A percentile compares a stretch with the other conserved stretches of the same genome.
Evolutionary conservation across 2,797 vertebrate species (phyloP).

Genomic region (Varecia variegata): DNA sequence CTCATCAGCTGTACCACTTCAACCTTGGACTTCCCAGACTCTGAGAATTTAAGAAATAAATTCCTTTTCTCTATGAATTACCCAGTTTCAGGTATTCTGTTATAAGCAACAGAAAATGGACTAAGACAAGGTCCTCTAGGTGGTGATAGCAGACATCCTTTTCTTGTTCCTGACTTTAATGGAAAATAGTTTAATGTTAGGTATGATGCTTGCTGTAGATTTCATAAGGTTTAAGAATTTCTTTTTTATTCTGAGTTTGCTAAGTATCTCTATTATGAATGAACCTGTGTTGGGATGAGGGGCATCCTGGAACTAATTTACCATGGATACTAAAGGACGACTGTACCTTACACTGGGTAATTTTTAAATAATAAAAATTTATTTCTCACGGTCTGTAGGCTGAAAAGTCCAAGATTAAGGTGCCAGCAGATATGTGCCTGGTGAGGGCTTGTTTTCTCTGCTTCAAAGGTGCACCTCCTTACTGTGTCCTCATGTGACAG

Average conservation of each 20-base stretch:
- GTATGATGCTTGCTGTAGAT: neutral
- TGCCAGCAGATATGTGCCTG: neutral
- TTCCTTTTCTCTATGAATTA: neutral
- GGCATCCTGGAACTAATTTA: neutral
- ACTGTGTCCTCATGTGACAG: neutral
- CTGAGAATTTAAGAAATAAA: neutral
- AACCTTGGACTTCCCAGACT: neutral
- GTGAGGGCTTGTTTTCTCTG: neutral
- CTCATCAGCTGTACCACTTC: neutral
- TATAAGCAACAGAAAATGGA: neutral
- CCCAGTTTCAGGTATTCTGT: neutral
- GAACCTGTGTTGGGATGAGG: neutral
- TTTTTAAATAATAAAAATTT: neutral
- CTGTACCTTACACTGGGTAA: neutral
- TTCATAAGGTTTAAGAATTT: neutral
- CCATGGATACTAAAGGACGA: neutral
- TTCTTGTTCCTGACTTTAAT: neutral
- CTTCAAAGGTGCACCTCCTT: neutral
- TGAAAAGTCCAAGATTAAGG: neutral
- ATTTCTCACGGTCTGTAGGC: neutral
- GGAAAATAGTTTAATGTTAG: neutral
- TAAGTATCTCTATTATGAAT: neutral
- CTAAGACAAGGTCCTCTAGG: neutral
- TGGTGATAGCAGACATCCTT: neutral
- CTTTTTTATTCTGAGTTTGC: neutral